Conservation (phyloP, 2,113 vertebrate species). For the Muntiacus reevesi region DNA sequence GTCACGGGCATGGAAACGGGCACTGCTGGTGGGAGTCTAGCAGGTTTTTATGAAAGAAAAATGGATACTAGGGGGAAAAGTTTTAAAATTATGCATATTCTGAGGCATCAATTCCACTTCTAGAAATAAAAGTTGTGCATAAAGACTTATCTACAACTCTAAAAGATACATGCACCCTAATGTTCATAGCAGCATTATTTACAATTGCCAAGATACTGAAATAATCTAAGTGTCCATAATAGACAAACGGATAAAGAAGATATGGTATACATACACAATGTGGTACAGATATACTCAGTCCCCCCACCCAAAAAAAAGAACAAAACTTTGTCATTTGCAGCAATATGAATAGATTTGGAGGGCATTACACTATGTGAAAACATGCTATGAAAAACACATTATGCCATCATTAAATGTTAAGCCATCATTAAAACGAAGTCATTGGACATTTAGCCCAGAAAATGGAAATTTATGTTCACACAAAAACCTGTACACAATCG, state of each 20-base stretch:
- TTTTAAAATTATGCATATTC: not conserved
- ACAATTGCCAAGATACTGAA: not conserved
- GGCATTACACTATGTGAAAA: not conserved
- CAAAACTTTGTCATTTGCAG: not conserved
- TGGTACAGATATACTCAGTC: not conserved
- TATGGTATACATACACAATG: not conserved
- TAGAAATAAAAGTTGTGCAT: not conserved
- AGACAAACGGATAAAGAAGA: not conserved
- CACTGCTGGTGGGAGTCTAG: not conserved
- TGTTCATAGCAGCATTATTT: not conserved
- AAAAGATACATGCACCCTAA: not conserved
- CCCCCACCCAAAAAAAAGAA: not conserved
- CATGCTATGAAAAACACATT: not conserved
- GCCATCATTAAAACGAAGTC: conserved; percentile 1
- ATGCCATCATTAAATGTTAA: conserved; percentile 2
- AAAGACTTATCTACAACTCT: not conserved
- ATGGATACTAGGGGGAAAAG: not conserved
- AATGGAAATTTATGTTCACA: conserved; percentile 9
- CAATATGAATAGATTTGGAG: not conserved
- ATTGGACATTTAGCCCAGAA: not conserved
- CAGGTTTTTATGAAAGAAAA: not conserved
- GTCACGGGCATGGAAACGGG: not conserved
- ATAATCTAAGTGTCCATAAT: not conserved
- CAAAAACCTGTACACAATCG: not conserved
- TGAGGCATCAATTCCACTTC: not conserved